Evolutionary conservation across 2,797 vertebrate genomes (phyloP).

Genomic region (Bradypodion ventrale): DNA sequence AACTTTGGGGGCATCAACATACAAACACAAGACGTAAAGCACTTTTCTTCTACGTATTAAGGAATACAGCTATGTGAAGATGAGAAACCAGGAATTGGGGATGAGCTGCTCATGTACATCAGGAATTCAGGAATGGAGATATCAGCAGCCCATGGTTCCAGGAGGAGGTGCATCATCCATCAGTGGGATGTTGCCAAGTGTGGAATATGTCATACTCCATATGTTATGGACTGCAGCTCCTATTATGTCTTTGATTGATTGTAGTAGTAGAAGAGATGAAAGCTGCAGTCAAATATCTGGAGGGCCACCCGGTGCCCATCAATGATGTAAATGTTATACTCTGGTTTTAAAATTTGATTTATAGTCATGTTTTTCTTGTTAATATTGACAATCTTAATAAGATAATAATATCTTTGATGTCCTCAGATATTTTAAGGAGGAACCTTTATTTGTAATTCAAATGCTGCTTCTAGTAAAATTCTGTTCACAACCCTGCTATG

Average conservation of each 20-base stretch:
- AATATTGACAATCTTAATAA: background rate
- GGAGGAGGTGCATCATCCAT: too few species aligned
- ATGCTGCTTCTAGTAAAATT: background rate
- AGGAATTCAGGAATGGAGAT: background rate
- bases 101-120: background rate
- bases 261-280: background rate
- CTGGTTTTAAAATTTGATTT: background rate
- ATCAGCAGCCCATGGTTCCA: too few species aligned
- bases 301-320: background rate
- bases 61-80: background rate
- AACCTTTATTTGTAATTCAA: background rate
- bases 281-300: background rate
- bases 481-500: background rate
- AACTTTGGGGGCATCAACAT: slow-evolving; percentile 18
- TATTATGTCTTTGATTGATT: background rate
- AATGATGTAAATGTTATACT: background rate
- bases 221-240: background rate
- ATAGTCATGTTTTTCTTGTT: too few species aligned
- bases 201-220: background rate
- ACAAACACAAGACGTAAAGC: background rate
- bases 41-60: background rate
- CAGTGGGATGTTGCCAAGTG: too few species aligned
- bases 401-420: too few species aligned
- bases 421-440: background rate
- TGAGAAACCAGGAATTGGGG: background rate